A percentile compares a stretch with the other conserved stretches of the same genome.
Conservation (phyloP, 2,113 vertebrate genomes). For the Charadrius vociferus region DNA sequence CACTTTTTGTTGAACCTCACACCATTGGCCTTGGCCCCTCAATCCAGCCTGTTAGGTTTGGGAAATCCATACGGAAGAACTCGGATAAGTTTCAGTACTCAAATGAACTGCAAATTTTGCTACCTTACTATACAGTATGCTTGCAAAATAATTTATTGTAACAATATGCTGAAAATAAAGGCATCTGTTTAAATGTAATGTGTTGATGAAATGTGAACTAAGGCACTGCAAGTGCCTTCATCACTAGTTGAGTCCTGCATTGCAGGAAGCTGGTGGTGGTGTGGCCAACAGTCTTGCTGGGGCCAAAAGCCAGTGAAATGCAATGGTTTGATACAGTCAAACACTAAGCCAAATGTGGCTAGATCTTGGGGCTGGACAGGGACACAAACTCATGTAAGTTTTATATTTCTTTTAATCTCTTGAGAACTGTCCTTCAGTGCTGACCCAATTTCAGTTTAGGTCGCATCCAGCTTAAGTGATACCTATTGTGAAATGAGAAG, state of each 20-base stretch:
- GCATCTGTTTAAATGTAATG: background rate
- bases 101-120: background rate
- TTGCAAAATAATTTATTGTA: background rate
- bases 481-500: fast-evolving
- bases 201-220: background rate
- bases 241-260: fast-evolving
- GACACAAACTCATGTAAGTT: background rate
- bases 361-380: background rate
- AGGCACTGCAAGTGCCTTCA: background rate
- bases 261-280: background rate
- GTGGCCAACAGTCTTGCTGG: background rate
- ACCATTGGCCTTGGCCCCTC: no score
- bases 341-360: background rate
- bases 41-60: background rate
- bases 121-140: background rate
- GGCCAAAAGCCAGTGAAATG: background rate
- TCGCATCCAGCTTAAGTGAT: background rate
- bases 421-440: background rate
- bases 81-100: background rate
- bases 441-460: background rate
- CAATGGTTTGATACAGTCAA: fast-evolving
- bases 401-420: background rate
- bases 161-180: background rate
- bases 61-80: background rate
- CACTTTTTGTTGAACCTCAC: no score